Evolutionary conservation across 2,888 invertebrate species (phyloP).

Genomic region (Thymelicus sylvestris): DNA sequence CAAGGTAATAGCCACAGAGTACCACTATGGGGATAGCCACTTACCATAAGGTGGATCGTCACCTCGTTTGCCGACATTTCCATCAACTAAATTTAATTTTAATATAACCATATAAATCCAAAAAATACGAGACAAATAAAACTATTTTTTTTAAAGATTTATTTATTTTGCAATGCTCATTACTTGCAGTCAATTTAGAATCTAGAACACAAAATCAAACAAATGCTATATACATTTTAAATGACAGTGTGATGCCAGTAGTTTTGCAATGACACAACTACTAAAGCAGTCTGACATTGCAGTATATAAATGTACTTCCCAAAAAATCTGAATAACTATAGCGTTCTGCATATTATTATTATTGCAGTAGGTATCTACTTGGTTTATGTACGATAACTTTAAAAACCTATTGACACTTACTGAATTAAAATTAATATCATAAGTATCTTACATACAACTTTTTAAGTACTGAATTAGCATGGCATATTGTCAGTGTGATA

Average conservation of each 20-base stretch:
- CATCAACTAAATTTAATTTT: too few relatives aligned
- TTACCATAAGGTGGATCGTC: too few relatives aligned
- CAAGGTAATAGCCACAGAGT: too few relatives aligned
- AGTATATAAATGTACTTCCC: conserved; percentile 10
- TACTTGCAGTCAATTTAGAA: conserved; percentile 69
- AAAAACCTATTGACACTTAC: neutral
- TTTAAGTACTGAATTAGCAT: conserved; percentile 52
- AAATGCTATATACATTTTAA: conserved; percentile 63
- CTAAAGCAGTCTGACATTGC: conserved; percentile 27
- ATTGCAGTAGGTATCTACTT: neutral
- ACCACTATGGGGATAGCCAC: too few relatives aligned
- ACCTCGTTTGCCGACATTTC: too few relatives aligned
- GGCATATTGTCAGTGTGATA: conserved; percentile 43
- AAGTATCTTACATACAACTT: conserved; percentile 41
- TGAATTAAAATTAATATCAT: conserved; percentile 16
- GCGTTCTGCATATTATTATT: neutral
- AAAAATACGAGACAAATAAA: conserved; percentile 44
- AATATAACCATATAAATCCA: neutral
- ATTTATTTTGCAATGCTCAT: conserved; percentile 74
- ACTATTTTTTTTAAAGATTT: conserved; percentile 61
- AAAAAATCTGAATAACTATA: neutral
- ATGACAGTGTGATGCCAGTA: conserved; percentile 49
- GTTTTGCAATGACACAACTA: conserved; percentile 60
- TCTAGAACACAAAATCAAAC: conserved; percentile 66
- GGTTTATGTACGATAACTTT: neutral